A percentile compares a stretch with the other conserved stretches of the same genome.
These are phyloP conservation scores for Pseudomyrmex gracilis DNA, from an alignment of 1,140 invertebrate species.

Conservation along the genomic window DNA sequence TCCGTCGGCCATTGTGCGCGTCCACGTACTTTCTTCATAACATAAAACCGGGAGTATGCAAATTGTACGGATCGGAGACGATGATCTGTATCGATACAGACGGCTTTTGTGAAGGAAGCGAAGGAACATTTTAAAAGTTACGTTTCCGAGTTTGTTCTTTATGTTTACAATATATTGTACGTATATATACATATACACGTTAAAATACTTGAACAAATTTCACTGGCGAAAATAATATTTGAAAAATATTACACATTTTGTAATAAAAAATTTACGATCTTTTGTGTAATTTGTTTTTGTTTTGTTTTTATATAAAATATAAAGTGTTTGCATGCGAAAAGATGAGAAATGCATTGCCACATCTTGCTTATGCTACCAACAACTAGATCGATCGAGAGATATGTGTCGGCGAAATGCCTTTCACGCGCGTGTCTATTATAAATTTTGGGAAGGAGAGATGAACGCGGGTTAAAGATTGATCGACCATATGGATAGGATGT, in stretches of 20 bases:
- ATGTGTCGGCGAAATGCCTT: conserved; percentile 4
- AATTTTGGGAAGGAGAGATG: conserved; percentile 44
- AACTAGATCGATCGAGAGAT: conserved; percentile 36
- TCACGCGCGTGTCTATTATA: conserved; percentile 33
- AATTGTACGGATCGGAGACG: not conserved
- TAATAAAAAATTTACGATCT: not conserved
- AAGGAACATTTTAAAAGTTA: not conserved
- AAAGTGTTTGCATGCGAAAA: not conserved
- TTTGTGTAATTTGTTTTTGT: not conserved
- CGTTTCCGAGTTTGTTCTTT: not conserved
- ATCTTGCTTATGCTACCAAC: conserved; percentile 21
- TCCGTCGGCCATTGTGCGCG: not conserved
- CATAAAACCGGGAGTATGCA: not conserved
- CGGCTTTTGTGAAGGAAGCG: not conserved
- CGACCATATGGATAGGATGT: conserved; percentile 58
- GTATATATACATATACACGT: not conserved
- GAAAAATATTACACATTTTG: not conserved
- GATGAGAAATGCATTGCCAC: not conserved
- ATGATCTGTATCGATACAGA: not conserved
- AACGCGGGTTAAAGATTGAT: conserved; percentile 54
- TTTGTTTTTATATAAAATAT: not conserved
- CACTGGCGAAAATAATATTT: not conserved
- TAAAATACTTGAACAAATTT: conserved; percentile 31
- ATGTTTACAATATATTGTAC: not conserved
- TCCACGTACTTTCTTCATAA: not conserved